Evolutionary conservation across 2,113 vertebrate genomes (phyloP), one percentile per base, ranked within the genome.

Genomic region (Chionodraco myersi): DNA sequence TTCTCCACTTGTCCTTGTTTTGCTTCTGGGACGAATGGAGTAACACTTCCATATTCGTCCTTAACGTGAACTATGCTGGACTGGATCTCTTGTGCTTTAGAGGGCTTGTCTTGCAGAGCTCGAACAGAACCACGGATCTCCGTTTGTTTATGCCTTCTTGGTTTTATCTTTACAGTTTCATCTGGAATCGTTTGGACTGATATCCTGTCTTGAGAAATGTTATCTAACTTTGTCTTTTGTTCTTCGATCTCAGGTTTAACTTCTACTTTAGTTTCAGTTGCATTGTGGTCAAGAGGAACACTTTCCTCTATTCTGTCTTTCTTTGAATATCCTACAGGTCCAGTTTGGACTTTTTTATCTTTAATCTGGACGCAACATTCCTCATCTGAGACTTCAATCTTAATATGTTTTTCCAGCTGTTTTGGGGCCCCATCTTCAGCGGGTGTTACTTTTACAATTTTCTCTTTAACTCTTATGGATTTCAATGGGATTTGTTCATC

Each of bases 31-130:
- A 16, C 36, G 7, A 41, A 41, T 34, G 64, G 52, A 56, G 51
- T 10, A 72, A 85, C 18, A 14, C n/a, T 10, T 7, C 16, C 74
- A 21, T 59, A 54, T 23, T 76, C 41, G 36, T 76, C 23, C 79
- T 66, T 68, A 21, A 77, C 26, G n/a, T 16, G 54, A 14, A 57
- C 58, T 6, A 45, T 69, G 3, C 34, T 65, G 8, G 58, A 26
- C 18, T 75, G 53, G 9, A 74, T 48, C n/a, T 48, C 15, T 63
- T 0, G 9, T 26, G 52, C 44, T 53, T 72, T 18, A 13, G 12
- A 5, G 48, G 54, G 9, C 36, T 56, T 61, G 14, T 48, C 21
- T 54, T 1, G 30, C 14, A 41, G 34, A 58, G 49, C n/a, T 78
- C 16, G 6, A 34, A 23, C 13, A 16, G 58, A 65, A 15, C 15